A percentile compares a stretch with the other conserved stretches of the same genome.
Evolutionary conservation across 2,888 invertebrate genomes (phyloP).

Genomic region (Catocala sponsa): DNA sequence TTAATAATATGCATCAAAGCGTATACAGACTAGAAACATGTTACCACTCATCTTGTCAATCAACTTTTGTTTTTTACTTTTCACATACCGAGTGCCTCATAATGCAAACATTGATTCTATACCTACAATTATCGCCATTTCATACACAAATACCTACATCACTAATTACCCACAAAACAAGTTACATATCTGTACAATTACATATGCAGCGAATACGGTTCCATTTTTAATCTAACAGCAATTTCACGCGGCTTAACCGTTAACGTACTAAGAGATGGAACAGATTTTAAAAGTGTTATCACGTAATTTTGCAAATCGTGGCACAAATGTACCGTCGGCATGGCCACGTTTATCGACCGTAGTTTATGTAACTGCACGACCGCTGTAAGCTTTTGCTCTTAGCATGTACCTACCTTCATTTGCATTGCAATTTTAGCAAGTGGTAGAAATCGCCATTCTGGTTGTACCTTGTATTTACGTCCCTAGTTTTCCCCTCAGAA

Average conservation of each 20-base stretch:
- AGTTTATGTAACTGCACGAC: slow-evolving; percentile 48
- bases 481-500: too few relatives aligned
- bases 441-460: neutral
- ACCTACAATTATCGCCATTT: neutral
- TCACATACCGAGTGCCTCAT: too few relatives aligned
- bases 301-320: slow-evolving; percentile 38
- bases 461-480: neutral
- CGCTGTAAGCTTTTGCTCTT: slow-evolving; percentile 42
- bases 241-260: slow-evolving; percentile 22
- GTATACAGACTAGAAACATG: too few relatives aligned
- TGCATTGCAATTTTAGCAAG: slow-evolving; percentile 40
- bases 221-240: slow-evolving; percentile 7
- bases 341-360: slow-evolving; percentile 48
- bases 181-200: neutral
- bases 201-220: slow-evolving; percentile 7
- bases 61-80: too few relatives aligned
- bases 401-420: slow-evolving; percentile 33
- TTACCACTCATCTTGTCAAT: too few relatives aligned
- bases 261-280: slow-evolving; percentile 17
- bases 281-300: slow-evolving; percentile 36
- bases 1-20: too few relatives aligned
- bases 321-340: slow-evolving; percentile 35
- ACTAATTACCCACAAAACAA: neutral
- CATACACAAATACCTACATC: neutral
- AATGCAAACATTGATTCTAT: neutral